A percentile compares a stretch with the other conserved stretches of the same genome.
Evolutionary conservation across 2,888 invertebrate species (phyloP).

Genomic region (Catocala nupta): DNA sequence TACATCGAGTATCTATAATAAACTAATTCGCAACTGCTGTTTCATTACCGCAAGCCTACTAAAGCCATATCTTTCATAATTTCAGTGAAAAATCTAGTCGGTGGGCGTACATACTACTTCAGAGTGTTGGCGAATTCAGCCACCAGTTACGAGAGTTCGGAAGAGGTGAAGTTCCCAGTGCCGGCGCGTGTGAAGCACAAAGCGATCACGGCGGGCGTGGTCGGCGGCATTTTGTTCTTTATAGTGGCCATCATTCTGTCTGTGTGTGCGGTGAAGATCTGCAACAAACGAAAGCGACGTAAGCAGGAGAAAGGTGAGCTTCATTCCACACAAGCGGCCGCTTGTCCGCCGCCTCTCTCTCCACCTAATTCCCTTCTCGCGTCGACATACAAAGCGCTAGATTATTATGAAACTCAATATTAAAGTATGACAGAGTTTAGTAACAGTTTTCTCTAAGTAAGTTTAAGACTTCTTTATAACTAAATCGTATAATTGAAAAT

Average conservation of each 20-base stretch:
- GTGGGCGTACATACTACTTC: slow-evolving; percentile 97
- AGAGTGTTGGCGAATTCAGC: slow-evolving; percentile 95
- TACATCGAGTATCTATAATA: no score
- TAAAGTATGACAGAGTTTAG: background rate
- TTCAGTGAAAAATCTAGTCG: slow-evolving; percentile 96
- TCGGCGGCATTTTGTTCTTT: slow-evolving; percentile 98
- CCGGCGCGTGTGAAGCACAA: slow-evolving; percentile 97
- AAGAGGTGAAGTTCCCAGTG: slow-evolving; percentile 95
- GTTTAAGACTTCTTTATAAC: no score
- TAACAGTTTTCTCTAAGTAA: no score
- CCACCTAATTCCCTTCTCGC: slow-evolving; percentile 1
- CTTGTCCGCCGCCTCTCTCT: slow-evolving; percentile 63
- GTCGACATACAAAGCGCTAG: slow-evolving; percentile 24
- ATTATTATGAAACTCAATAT: slow-evolving; percentile 33
- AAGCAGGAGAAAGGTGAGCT: slow-evolving; percentile 98
- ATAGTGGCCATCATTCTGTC: slow-evolving; percentile 98
- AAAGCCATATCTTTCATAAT: slow-evolving; percentile 25
- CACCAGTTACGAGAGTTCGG: slow-evolving; percentile 95
- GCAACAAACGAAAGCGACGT: slow-evolving; percentile 98
- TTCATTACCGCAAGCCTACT: no score
- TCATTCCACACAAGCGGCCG: slow-evolving; percentile 60
- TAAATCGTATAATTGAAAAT: no score
- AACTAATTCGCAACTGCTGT: no score
- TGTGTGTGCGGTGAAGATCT: slow-evolving; percentile 98
- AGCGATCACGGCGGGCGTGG: slow-evolving; percentile 98